phyloP scores from a whole-genome alignment of 2,797 vertebrate species.

The Denticeps clupeoides region DNA sequence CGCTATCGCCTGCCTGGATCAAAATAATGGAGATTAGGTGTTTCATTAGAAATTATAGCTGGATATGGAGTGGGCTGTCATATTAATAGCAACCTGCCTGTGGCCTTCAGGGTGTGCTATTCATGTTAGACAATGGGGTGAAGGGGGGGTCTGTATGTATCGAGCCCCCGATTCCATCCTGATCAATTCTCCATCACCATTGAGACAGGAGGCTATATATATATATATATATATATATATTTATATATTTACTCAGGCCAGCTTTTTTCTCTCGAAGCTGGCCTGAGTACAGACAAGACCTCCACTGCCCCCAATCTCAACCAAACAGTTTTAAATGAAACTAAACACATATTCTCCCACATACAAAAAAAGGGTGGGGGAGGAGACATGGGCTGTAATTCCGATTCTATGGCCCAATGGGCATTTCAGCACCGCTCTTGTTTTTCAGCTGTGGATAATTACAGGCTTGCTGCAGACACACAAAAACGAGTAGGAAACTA shows the following conservation, averaged over 20 bases:
- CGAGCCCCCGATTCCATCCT: conserved; percentile 80
- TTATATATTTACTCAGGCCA: no score
- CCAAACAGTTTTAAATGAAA: conserved; percentile 73
- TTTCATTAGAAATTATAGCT: conserved; percentile 91
- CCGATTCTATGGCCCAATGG: conserved; percentile 73
- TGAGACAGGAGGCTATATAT: conserved; percentile 73
- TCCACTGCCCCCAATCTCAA: conserved; percentile 10
- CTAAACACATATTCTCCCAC: conserved; percentile 63
- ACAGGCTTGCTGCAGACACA: conserved; percentile 51
- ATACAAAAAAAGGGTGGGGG: conserved; percentile 44
- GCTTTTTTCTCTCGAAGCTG: conserved; percentile 70
- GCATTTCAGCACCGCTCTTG: conserved; percentile 76
- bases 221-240: no score
- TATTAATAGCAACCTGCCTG: conserved; percentile 86
- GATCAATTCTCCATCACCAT: conserved; percentile 89
- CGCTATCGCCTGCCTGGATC: conserved; percentile 81
- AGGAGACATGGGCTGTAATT: conserved; percentile 68
- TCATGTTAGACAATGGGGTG: conserved; percentile 77
- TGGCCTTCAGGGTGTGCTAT: conserved; percentile 72
- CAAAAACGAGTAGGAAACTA: conserved; percentile 34
- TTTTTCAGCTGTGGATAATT: conserved; percentile 89
- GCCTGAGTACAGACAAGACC: conserved; percentile 52
- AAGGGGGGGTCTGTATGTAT: conserved; percentile 72
- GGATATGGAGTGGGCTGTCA: conserved; percentile 82
- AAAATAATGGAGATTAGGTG: conserved; percentile 92